Percentiles rank a stretch among this genome's conserved stretches.
Conservation (phyloP, 1,140 invertebrate species). For the Lepidurus apus region DNA sequence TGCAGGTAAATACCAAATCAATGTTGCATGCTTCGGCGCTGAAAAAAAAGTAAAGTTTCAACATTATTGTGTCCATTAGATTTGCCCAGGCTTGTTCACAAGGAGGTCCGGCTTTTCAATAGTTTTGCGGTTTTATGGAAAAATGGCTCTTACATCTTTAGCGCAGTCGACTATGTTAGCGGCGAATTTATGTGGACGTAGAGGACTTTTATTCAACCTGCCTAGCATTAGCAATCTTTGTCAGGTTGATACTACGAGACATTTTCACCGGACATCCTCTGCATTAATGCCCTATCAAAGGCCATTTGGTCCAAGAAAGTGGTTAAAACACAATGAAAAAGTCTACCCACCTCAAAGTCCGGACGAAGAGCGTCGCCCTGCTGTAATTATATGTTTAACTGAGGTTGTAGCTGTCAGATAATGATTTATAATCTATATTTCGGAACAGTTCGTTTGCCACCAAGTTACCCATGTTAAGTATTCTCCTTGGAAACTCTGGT, state of each 20-base stretch:
- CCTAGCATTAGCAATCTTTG: not conserved
- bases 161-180: not conserved
- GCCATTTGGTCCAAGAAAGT: constrained; percentile 38
- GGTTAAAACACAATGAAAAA: constrained; percentile 58
- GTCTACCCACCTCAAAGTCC: constrained; percentile 69
- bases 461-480: constrained; percentile 78
- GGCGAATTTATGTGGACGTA: not conserved
- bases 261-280: constrained; percentile 16
- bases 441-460: constrained; percentile 77
- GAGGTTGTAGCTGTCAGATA: constrained; percentile 9
- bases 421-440: constrained; percentile 38
- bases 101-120: not conserved
- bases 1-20: too few species aligned
- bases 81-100: too few species aligned
- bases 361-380: constrained; percentile 69
- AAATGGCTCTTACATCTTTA: not conserved
- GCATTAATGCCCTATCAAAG: constrained; percentile 40
- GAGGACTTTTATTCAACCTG: not conserved
- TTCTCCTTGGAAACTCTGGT: constrained; percentile 87
- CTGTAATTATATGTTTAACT: constrained; percentile 56
- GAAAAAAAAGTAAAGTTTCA: too few species aligned
- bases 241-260: not conserved
- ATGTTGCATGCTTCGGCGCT: too few species aligned
- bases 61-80: too few species aligned
- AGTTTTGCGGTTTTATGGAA: not conserved